Conservation (phyloP, 2,888 invertebrate genomes). For the Didymodactylos carnosus region DNA sequence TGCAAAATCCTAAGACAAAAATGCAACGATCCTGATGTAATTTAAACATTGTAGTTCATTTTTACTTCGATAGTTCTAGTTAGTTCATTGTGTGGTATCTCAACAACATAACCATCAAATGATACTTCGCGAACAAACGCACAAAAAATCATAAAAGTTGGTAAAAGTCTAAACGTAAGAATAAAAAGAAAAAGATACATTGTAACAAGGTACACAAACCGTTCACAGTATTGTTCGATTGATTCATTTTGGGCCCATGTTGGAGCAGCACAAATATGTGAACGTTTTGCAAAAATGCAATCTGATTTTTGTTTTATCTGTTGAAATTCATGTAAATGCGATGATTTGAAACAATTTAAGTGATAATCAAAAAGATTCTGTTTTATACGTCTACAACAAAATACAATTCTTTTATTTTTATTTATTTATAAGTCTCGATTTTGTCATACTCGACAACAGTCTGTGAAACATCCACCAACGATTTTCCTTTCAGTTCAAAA, state of each 20-base stretch:
- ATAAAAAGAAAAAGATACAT: neutral
- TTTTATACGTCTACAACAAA: neutral
- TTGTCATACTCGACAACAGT: neutral
- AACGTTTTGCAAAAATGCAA: constrained; percentile 24
- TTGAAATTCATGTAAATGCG: neutral
- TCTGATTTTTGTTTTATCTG: constrained; percentile 18
- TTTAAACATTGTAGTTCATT: neutral
- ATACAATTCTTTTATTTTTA: neutral
- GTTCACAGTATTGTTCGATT: constrained; percentile 18
- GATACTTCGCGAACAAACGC: constrained; percentile 19
- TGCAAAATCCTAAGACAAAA: constrained; percentile 22
- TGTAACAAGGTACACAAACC: constrained; percentile 8
- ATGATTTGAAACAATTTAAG: neutral
- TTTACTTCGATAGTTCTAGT: neutral
- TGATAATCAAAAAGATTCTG: neutral
- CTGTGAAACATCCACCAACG: neutral
- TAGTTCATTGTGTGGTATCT: neutral
- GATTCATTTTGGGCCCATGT: constrained; percentile 19
- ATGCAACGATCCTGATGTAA: no score
- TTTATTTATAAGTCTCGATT: no score
- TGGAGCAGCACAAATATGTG: constrained; percentile 22
- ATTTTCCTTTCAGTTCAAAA: neutral
- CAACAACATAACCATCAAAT: constrained; percentile 2
- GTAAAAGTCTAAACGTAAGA: neutral
- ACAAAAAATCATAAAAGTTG: constrained; percentile 19